phyloP scores from a whole-genome alignment of 2,888 invertebrate genomes.

The Aleiodes leptofemur region DNA sequence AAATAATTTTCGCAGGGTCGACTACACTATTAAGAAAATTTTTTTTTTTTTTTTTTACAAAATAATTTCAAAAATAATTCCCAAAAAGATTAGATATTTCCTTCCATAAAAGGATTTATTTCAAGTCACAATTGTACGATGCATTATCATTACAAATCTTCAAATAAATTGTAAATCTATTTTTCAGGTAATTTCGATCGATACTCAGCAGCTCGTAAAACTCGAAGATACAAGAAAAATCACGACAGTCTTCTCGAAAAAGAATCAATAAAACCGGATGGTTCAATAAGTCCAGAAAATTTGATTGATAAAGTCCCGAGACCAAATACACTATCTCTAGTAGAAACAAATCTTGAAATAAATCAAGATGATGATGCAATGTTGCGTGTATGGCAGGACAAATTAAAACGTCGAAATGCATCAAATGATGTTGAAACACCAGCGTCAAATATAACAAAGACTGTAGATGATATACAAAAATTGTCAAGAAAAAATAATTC shows the following conservation, averaged over 20 bases:
- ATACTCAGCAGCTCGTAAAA: conserved; percentile 88
- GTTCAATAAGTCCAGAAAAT: conserved; percentile 44
- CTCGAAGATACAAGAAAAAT: conserved; percentile 84
- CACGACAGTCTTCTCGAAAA: conserved; percentile 68
- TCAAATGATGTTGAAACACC: conserved; percentile 71
- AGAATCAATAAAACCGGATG: conserved; percentile 50
- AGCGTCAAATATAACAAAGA: conserved; percentile 71
- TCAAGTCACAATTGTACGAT: too few species aligned
- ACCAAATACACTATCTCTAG: conserved; percentile 64
- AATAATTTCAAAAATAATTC: too few species aligned
- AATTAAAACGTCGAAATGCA: conserved; percentile 77
- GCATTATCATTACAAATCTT: too few species aligned
- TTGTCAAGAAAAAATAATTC: conserved; percentile 71
- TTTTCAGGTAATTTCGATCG: conserved; percentile 86
- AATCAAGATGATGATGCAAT: conserved; percentile 73
- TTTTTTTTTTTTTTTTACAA: too few species aligned
- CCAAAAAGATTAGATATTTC: too few species aligned
- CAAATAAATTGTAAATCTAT: too few species aligned
- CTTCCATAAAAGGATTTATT: too few species aligned
- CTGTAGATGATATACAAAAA: conserved; percentile 74
- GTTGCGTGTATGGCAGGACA: conserved; percentile 84
- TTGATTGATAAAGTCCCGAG: conserved; percentile 59
- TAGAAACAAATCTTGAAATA: conserved; percentile 69
- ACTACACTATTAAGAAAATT: too few species aligned
- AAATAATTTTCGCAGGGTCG: too few species aligned